phyloP scores from a whole-genome alignment of 2,888 invertebrate genomes.

The Leucophora obtusa region DNA sequence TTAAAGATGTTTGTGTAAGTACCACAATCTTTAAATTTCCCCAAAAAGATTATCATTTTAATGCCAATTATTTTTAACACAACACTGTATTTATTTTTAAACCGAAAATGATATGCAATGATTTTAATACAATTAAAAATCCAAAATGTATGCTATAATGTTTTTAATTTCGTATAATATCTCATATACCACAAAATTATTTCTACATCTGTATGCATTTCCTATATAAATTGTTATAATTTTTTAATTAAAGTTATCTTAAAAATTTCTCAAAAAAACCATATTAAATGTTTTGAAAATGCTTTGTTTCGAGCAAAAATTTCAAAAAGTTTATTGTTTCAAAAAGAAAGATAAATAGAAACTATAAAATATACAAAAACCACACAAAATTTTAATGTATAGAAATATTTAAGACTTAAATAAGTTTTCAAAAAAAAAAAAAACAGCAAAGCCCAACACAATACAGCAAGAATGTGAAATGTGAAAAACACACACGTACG shows the following conservation, averaged over 20 bases:
- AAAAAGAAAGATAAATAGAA: background rate
- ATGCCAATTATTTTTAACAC: no score
- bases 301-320: background rate
- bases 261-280: background rate
- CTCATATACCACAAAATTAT: background rate
- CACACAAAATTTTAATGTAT: background rate
- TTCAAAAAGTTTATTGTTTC: background rate
- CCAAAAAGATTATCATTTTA: no score
- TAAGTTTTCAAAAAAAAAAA: background rate
- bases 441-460: background rate
- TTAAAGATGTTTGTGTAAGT: no score
- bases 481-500: no score
- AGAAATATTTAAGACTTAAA: background rate
- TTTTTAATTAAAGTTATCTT: conserved; percentile 3
- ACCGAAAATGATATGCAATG: background rate
- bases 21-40: no score
- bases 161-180: background rate
- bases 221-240: background rate
- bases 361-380: background rate
- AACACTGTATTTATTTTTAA: no score
- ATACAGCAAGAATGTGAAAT: background rate
- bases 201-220: background rate
- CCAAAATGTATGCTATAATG: background rate
- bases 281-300: background rate
- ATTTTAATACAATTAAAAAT: background rate